Evolutionary conservation across 1,140 invertebrate species (phyloP), one percentile per base, ranked within the genome.

Genomic region (Dermatophagoides farinae): DNA sequence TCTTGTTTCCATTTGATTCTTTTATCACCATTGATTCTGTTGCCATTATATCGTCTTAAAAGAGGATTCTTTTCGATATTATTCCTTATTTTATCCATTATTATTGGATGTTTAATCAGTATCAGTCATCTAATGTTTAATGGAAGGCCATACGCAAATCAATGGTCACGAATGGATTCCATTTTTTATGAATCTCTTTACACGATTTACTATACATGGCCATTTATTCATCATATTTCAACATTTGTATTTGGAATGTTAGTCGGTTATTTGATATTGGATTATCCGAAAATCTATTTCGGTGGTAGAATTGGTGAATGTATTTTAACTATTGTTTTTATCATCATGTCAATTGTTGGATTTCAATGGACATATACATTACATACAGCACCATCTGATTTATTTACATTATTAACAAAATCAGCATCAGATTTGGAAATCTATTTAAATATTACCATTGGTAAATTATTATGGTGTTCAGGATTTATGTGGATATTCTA

Each of bases 391-490:
- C 10, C n/a, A 18, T 10, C 18, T 8, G 16, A 51, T n/a, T 8
- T 38, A 18, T 9, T 9, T 11, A 20, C 2, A 44, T 25, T 23
- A 53, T 53, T n/a, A 64, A 60, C 43, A 60, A 62, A 6, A 64
- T 57, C 39, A 65, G 64, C n/a, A 57, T 63, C 57, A 64, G 12
- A n/a, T 39, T 37, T 47, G 9, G 53, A 61, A 57, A 54, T 61
- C n/a, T 57, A 60, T 52, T 40, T 57, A 6, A 60, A 61, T 6
- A 18, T 40, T 10, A 54, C 52, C 9, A 14, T 61, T 4, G 57
- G 57, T 14, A 59, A 59, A 39, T n/a, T 59, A n/a, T 31, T 59
- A 18, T 59, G 8, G 18, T 46, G 41, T 41, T 23, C 23, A 14
- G 57, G 57, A 37, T 59, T 59, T 47, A 20, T 59, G 14, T 59